These are phyloP conservation scores for Holocentrus rufus DNA, from an alignment of 2,797 vertebrate genomes.

Conservation along the genomic window DNA sequence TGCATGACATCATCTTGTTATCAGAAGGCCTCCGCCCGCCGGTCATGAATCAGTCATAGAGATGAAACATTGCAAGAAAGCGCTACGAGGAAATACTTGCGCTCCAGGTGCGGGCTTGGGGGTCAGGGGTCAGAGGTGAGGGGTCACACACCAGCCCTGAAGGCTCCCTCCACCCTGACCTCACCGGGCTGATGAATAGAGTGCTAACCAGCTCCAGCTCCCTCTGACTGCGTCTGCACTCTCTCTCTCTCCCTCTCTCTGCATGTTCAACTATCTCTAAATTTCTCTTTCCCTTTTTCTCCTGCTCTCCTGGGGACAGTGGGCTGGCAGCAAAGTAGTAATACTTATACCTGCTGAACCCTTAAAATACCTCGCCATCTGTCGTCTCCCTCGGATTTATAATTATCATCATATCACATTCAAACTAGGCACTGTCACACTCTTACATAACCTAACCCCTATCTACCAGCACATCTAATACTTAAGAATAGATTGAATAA, in stretches of 20 bases:
- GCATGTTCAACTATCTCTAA: slow-evolving; percentile 58
- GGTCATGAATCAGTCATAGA: slow-evolving; percentile 48
- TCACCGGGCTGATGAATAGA: slow-evolving; percentile 76
- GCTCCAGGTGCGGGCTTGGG: slow-evolving; percentile 76
- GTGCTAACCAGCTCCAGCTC: slow-evolving; percentile 77
- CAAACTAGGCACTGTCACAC: slow-evolving; percentile 66
- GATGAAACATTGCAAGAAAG: slow-evolving; percentile 67
- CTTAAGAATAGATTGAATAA: slow-evolving; percentile 80
- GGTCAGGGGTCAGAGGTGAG: slow-evolving; percentile 72
- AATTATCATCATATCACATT: slow-evolving; percentile 76
- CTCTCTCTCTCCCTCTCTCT: slow-evolving; percentile 78
- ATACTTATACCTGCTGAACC: slow-evolving; percentile 70
- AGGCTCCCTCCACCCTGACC: slow-evolving; percentile 75
- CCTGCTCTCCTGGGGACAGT: slow-evolving; percentile 32
- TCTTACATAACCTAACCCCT: slow-evolving; percentile 74
- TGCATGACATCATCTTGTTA: slow-evolving; percentile 4
- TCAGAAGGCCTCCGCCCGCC: not conserved
- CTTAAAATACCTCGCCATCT: slow-evolving; percentile 71
- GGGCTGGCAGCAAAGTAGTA: slow-evolving; percentile 56
- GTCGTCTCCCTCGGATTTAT: slow-evolving; percentile 71
- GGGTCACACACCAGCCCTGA: slow-evolving; percentile 70
- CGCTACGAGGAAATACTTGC: slow-evolving; percentile 77
- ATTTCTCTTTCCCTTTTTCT: slow-evolving; percentile 1
- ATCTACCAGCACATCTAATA: slow-evolving; percentile 60
- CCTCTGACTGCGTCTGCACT: slow-evolving; percentile 68